phyloP scores from a whole-genome alignment of 2,797 vertebrate genomes.

The Brotula barbata region DNA sequence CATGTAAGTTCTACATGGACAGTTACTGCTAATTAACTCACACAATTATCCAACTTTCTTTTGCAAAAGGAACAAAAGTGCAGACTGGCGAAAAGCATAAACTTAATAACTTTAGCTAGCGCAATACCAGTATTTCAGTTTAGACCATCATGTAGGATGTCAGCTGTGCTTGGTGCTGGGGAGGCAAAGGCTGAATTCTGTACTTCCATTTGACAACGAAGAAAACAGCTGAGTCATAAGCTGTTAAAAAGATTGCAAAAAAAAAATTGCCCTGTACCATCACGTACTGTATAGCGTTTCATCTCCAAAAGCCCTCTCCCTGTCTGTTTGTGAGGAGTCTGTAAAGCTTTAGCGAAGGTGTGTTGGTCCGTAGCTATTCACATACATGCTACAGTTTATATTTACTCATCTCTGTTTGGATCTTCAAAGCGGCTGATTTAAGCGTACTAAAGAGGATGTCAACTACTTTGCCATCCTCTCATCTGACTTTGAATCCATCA shows the following conservation, averaged over 20 bases:
- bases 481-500: conserved; percentile 58
- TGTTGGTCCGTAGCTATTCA: conserved; percentile 39
- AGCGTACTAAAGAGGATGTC: conserved; percentile 72
- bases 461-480: conserved; percentile 65
- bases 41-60: too few species aligned
- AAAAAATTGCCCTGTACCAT: conserved; percentile 12
- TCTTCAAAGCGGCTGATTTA: conserved; percentile 74
- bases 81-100: too few species aligned
- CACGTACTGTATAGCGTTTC: too few species aligned
- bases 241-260: conserved; percentile 1
- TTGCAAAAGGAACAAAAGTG: too few species aligned
- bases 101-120: too few species aligned
- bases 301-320: too few species aligned
- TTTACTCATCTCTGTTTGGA: conserved; percentile 73
- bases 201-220: conserved; percentile 19
- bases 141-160: not conserved
- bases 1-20: too few species aligned
- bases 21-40: too few species aligned
- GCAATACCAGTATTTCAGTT: too few species aligned
- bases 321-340: conserved; percentile 9
- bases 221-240: not conserved
- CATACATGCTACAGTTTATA: conserved; percentile 49
- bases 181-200: conserved; percentile 7
- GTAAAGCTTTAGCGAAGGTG: conserved; percentile 42
- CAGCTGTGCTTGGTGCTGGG: not conserved